Evolutionary conservation across 2,888 invertebrate species (phyloP).

Genomic region (Euplagia quadripunctaria): DNA sequence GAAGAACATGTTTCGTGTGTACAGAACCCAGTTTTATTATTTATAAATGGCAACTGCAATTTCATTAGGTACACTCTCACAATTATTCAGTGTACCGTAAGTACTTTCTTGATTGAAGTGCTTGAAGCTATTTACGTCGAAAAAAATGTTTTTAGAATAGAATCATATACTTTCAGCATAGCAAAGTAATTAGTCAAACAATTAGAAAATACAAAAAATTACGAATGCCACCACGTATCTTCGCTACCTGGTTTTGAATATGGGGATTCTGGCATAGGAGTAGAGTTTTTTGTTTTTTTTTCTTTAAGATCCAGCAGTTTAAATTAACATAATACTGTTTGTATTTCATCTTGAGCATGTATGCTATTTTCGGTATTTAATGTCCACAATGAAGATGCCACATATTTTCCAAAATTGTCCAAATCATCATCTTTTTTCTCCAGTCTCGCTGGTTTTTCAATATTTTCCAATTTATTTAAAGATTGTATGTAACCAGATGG

Average conservation of each 20-base stretch:
- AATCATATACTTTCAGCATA: background rate
- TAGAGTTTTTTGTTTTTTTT: background rate
- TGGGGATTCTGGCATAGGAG: no score
- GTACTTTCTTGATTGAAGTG: conserved; percentile 13
- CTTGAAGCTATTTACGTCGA: conserved; percentile 13
- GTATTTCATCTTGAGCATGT: no score
- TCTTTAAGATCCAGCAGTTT: background rate
- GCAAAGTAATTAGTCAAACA: no score
- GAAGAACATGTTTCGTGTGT: background rate
- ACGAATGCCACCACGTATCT: no score
- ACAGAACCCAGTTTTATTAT: no score
- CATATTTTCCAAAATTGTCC: conserved; percentile 1
- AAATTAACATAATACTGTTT: no score
- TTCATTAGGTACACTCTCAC: no score
- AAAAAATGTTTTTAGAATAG: background rate
- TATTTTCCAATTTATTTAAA: background rate
- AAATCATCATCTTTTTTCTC: conserved; percentile 8
- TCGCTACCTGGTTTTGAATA: background rate
- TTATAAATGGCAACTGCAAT: no score
- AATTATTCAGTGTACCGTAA: background rate
- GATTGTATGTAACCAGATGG: background rate
- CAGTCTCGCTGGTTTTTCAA: conserved; percentile 4
- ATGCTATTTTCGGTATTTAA: background rate
- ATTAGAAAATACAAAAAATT: no score
- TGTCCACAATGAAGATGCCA: background rate